These are phyloP conservation scores for Limnodromus scolopaceus DNA, from an alignment of 2,797 vertebrate genomes.

Conservation along the genomic window DNA sequence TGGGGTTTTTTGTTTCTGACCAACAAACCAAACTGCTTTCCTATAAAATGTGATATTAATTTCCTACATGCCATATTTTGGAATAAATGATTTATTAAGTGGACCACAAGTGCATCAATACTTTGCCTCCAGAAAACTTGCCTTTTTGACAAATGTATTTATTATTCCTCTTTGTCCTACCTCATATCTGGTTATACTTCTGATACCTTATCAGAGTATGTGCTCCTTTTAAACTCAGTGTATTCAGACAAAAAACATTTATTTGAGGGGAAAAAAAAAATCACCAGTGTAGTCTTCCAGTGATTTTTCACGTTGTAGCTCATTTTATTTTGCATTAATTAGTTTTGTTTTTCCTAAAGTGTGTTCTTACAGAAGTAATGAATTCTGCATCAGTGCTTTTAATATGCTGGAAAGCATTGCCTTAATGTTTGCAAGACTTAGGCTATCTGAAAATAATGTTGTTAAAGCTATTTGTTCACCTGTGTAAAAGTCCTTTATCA, in stretches of 20 bases:
- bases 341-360: neutral
- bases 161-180: neutral
- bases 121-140: neutral
- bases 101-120: neutral
- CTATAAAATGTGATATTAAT: neutral
- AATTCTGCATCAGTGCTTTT: neutral
- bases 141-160: neutral
- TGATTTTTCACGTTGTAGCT: neutral
- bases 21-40: neutral
- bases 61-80: neutral
- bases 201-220: neutral
- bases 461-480: neutral
- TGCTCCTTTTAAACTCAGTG: neutral
- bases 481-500: neutral
- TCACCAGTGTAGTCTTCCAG: neutral
- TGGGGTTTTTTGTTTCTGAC: neutral
- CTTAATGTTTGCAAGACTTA: neutral
- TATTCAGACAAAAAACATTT: neutral
- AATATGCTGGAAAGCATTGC: neutral
- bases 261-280: rapidly evolving
- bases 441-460: neutral
- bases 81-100: neutral
- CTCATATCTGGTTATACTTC: neutral
- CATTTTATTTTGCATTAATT: neutral
- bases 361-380: neutral